Evolutionary conservation across 2,797 vertebrate genomes (phyloP), one percentile per base, ranked within the genome.

Genomic region (Kryptolebias ocellatus): DNA sequence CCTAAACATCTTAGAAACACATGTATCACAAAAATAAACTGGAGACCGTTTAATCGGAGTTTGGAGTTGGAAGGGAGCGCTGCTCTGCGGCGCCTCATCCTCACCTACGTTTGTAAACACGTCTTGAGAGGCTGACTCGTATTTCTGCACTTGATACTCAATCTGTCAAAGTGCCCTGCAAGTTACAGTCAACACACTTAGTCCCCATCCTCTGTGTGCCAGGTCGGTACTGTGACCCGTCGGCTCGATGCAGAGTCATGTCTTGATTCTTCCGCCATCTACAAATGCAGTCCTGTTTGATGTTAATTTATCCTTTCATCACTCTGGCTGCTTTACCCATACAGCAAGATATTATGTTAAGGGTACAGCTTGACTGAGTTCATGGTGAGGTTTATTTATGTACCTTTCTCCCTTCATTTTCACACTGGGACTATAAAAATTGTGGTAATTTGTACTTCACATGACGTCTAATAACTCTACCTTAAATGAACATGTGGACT

Each of bases 161-260:
- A 67, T 72, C 51, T 64, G 70, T 69, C 47, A 50, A n/a, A 4
- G 18, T 44, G 57, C 74, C 49, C 24, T 63, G 62, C 27, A 47
- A 28, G 61, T 81, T 82, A 79, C 80, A 84, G 82, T 86, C 76
- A 91, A 87, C 78, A 83, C 54, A 56, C 57, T 64, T 12, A 72
- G 78, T 55, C 47, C 52, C 45, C n/a, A 10, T 44, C 8, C 16
- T 3, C 7, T 6, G 7, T 54, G 47, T 49, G 31, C 27, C n/a
- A 14, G 10, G 42, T 45, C 27, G 59, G 27, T n/a, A 27, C 10
- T 2, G 2, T 66, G 57, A 78, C 59, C 54, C 76, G 20, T 31
- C 4, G 34, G 10, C n/a, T 54, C 18, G 17, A 17, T 50, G 10
- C 17, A 42, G 27, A 42, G 44, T 7, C 1, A 29, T 10, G 17